Percentiles rank a stretch among this genome's conserved stretches.
Evolutionary conservation across 2,113 vertebrate species (phyloP).

Genomic region (Alexandromys fortis): DNA sequence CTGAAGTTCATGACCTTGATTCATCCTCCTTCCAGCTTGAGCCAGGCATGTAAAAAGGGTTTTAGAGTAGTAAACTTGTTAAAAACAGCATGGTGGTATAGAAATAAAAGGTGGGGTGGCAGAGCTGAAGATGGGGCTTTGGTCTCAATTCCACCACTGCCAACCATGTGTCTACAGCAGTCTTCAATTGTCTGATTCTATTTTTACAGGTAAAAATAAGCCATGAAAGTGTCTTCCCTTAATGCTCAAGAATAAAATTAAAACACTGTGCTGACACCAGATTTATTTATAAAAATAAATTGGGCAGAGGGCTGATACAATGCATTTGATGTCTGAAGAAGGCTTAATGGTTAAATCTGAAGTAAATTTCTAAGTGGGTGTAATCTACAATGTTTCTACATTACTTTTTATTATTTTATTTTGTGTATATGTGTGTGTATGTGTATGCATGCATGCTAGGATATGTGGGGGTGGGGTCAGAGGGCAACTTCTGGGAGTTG

Average conservation of each 20-base stretch:
- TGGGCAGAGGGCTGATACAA: neutral
- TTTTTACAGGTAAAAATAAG: neutral
- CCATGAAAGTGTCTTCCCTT: neutral
- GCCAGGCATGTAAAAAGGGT: slow-evolving; percentile 5
- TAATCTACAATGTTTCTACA: neutral
- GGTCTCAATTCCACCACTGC: neutral
- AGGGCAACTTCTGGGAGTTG: neutral
- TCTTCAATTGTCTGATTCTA: slow-evolving; percentile 40
- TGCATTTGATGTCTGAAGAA: neutral
- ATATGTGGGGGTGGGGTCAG: too few relatives aligned
- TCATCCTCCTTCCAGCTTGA: slow-evolving; percentile 2
- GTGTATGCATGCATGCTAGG: too few relatives aligned
- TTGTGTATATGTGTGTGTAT: neutral
- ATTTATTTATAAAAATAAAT: slow-evolving; percentile 22
- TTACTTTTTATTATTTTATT: neutral
- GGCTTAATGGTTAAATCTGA: neutral
- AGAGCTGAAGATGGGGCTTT: neutral
- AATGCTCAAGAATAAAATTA: neutral
- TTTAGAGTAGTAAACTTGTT: slow-evolving; percentile 29
- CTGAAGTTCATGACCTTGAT: slow-evolving; percentile 40
- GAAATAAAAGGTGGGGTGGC: neutral
- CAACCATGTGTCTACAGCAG: neutral
- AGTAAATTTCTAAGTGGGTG: neutral
- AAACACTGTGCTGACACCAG: neutral
- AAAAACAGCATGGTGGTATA: neutral